Conservation (phyloP, 2,888 invertebrate genomes). For the Pilophorus perplexus region DNA sequence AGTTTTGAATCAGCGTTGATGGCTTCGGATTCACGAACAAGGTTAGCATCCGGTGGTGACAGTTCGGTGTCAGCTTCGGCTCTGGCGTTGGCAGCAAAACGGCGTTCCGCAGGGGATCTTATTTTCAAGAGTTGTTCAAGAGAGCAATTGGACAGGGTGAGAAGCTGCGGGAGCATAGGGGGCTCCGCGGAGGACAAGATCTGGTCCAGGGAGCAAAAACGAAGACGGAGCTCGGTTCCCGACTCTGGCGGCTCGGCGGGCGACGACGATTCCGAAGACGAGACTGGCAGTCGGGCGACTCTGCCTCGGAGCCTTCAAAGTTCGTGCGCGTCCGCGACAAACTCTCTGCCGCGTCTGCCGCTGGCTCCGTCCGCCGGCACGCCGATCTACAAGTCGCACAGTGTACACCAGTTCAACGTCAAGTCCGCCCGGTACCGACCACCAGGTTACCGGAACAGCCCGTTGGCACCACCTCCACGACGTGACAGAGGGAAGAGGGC, state of each 20-base stretch:
- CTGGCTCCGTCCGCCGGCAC: constrained; percentile 60
- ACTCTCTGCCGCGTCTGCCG: constrained; percentile 71
- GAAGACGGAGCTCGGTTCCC: constrained; percentile 61
- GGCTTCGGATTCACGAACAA: constrained; percentile 79
- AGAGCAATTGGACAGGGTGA: constrained; percentile 68
- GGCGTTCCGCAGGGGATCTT: constrained; percentile 79
- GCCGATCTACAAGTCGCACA: constrained; percentile 63
- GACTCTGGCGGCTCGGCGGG: constrained; percentile 58
- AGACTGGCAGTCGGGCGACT: constrained; percentile 57
- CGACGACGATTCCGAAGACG: constrained; percentile 57
- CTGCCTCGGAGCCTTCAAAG: constrained; percentile 62
- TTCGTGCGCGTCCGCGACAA: constrained; percentile 55
- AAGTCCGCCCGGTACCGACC: constrained; percentile 85
- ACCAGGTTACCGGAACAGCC: constrained; percentile 67
- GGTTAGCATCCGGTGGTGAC: constrained; percentile 60
- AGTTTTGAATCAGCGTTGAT: constrained; percentile 88
- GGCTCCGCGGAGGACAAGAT: constrained; percentile 61
- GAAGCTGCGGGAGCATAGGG: constrained; percentile 81
- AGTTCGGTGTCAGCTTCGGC: constrained; percentile 61
- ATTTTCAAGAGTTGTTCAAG: constrained; percentile 76
- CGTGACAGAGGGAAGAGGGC: constrained; percentile 56
- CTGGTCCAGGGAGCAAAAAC: constrained; percentile 51
- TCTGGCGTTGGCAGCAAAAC: constrained; percentile 68
- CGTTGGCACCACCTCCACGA: constrained; percentile 55
- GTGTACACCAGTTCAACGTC: constrained; percentile 62